A percentile compares a stretch with the other conserved stretches of the same genome.
phyloP scores from a whole-genome alignment of 1,140 invertebrate genomes.

The Aplysia californica region DNA sequence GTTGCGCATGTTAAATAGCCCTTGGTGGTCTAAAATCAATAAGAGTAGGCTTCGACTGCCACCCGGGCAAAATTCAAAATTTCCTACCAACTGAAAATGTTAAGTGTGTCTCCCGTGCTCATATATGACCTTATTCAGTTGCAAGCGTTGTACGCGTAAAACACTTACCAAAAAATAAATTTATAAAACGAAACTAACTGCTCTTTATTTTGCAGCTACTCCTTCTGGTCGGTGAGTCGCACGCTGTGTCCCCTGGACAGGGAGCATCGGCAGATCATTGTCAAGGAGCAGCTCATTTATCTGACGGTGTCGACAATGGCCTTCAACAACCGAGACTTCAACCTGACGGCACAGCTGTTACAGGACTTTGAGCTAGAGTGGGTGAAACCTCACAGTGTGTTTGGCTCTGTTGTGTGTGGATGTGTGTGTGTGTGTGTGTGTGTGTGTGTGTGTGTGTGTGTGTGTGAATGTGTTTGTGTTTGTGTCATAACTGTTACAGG shows the following conservation, averaged over 20 bases:
- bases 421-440: too few relatives aligned
- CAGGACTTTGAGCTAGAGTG: conserved; percentile 73
- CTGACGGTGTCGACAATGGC: conserved; percentile 75
- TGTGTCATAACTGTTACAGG: conserved; percentile 70
- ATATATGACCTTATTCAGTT: not conserved
- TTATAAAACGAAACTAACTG: not conserved
- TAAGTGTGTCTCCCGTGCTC: not conserved
- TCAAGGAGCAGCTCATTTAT: conserved; percentile 67
- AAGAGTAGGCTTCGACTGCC: too few relatives aligned
- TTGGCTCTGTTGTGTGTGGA: too few relatives aligned
- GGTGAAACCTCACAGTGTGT: conserved; percentile 25
- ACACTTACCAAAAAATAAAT: too few relatives aligned
- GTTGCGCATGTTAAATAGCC: too few relatives aligned
- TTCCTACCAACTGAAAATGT: not conserved
- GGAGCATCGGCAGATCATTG: conserved; percentile 58
- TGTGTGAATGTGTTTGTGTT: too few relatives aligned
- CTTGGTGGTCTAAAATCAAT: too few relatives aligned
- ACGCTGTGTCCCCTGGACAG: conserved; percentile 76
- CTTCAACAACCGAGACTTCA: conserved; percentile 68
- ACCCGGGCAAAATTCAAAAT: not conserved
- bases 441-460: too few relatives aligned
- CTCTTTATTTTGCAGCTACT: conserved; percentile 56
- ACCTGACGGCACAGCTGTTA: conserved; percentile 70
- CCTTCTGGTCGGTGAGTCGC: conserved; percentile 73
- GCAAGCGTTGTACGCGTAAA: too few relatives aligned